A percentile compares a stretch with the other conserved stretches of the same genome.
These are phyloP conservation scores for Hippocampus barbouri DNA, from an alignment of 2,113 vertebrate genomes.

Conservation along the genomic window DNA sequence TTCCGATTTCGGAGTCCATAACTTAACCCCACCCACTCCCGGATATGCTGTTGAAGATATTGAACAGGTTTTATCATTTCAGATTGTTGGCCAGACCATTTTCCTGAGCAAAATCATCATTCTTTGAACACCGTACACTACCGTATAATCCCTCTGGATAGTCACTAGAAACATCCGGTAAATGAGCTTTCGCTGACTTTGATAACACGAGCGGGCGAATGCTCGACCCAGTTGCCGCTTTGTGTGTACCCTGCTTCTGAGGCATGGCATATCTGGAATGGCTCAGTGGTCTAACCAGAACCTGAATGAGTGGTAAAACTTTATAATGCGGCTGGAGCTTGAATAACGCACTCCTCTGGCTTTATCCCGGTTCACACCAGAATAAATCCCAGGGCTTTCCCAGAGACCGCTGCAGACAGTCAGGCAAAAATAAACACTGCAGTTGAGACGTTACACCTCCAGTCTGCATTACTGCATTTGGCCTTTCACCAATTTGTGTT, in stretches of 20 bases:
- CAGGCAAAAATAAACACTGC: slow-evolving; percentile 49
- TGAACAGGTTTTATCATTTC: not conserved
- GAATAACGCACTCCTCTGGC: slow-evolving; percentile 1
- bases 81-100: too few relatives aligned
- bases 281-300: not conserved
- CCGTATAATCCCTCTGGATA: too few relatives aligned
- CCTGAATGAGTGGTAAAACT: not conserved
- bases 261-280: not conserved
- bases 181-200: too few relatives aligned
- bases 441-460: slow-evolving; percentile 31
- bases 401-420: slow-evolving; percentile 14
- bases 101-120: too few relatives aligned
- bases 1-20: too few relatives aligned
- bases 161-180: too few relatives aligned
- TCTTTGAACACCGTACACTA: too few relatives aligned
- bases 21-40: too few relatives aligned
- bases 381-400: slow-evolving; percentile 5
- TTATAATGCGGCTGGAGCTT: not conserved
- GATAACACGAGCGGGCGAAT: not conserved
- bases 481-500: slow-evolving; percentile 34
- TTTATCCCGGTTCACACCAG: not conserved
- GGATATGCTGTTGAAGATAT: not conserved
- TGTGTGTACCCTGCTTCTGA: not conserved
- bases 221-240: not conserved
- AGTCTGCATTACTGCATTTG: slow-evolving; percentile 44